Evolutionary conservation across 64 coral and sea anemone genomes (phyloP), one percentile per base, ranked within the genome.

Genomic region (Hydrozoanthus tunicans): DNA sequence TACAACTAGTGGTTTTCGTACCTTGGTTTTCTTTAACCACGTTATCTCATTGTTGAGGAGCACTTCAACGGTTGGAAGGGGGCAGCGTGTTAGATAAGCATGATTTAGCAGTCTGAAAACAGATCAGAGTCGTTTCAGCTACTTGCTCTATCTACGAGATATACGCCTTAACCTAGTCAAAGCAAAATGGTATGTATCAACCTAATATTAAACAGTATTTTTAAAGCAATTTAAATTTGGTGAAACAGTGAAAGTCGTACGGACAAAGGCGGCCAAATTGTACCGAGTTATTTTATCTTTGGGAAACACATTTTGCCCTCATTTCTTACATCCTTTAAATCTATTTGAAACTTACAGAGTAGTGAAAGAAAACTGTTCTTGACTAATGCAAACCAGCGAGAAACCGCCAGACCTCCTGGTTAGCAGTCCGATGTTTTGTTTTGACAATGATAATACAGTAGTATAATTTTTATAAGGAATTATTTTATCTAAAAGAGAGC

Each of bases 21-120:
- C 97, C 97, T 99, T 99, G 56, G 97, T 93, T 90, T 99, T 99
- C 82, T 99, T 99, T 9, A 99, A 59, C 97, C 97, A 99, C 4
- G 56, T 74, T 66, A 99, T 99, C 51, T 99, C 97, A 68, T 95
- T 99, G 60, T 89, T 91, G 10, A 99, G 78, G 27, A 95, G 86
- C 57, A 92, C 91, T 79, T 99, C 94, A 43, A 92, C 94, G 14
- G 97, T 95, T 6, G 97, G 79, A 56, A 95, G 79, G 11, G 97
- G 97, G 58, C 91, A 95, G 20, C 93, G 89, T 6, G 94, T 94
- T 70, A 93, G 59, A 62, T 90, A 93, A 13, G 97, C 97, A 83
- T 95, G 94, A 79, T 86, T 93, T 80, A 99, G 61, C 64, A 99
- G 75, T 89, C 97, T 99, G 73, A 52, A 86, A 11, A 76, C 24